Evolutionary conservation across 2,888 invertebrate species (phyloP).

Genomic region (Eristalis pertinax): DNA sequence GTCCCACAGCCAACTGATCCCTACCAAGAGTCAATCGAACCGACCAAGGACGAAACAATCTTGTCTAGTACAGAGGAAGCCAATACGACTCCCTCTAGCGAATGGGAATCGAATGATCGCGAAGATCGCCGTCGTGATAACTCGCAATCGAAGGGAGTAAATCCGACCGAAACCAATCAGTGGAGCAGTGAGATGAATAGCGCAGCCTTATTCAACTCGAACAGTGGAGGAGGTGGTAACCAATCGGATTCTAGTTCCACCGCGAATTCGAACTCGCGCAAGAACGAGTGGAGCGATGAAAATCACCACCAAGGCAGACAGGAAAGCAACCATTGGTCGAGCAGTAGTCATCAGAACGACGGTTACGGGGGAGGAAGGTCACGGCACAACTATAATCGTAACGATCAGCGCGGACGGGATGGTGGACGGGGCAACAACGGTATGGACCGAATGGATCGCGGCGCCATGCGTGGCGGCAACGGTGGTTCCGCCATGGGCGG

Average conservation of each 20-base stretch:
- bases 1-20: slow-evolving; percentile 46
- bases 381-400: slow-evolving; percentile 74
- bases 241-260: slow-evolving; percentile 73
- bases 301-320: slow-evolving; percentile 58
- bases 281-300: slow-evolving; percentile 64
- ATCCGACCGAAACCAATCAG: slow-evolving; percentile 75
- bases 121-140: slow-evolving; percentile 53
- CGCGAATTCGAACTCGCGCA: slow-evolving; percentile 75
- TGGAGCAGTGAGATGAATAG: slow-evolving; percentile 79
- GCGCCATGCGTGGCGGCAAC: slow-evolving; percentile 75
- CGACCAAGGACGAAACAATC: slow-evolving; percentile 44
- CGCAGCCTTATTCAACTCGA: slow-evolving; percentile 73
- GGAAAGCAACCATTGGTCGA: slow-evolving; percentile 74
- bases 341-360: slow-evolving; percentile 60
- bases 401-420: slow-evolving; percentile 75
- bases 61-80: slow-evolving; percentile 43
- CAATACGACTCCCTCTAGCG: slow-evolving; percentile 50
- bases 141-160: slow-evolving; percentile 46
- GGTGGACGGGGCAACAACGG: slow-evolving; percentile 75
- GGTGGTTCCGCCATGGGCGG: slow-evolving; percentile 50
- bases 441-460: slow-evolving; percentile 74
- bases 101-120: slow-evolving; percentile 55
- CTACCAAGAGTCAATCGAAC: slow-evolving; percentile 50
- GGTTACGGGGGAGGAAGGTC: slow-evolving; percentile 69
- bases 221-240: slow-evolving; percentile 73